Base-by-base conservation (phyloP, 2,797 vertebrate genomes). In the Pangasius krempfi region DNA sequence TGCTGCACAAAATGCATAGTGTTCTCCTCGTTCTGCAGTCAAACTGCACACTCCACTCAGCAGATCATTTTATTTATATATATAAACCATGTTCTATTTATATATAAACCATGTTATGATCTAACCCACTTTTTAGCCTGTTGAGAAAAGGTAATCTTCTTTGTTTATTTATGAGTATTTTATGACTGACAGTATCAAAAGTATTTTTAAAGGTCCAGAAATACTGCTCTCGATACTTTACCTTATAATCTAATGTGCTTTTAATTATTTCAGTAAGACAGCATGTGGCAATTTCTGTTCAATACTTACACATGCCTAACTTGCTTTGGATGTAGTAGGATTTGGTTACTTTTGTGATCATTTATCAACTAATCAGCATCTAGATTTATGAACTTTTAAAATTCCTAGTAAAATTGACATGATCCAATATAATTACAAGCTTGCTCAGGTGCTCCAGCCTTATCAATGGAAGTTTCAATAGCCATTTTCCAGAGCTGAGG, bases 171-270 rank as follows among this genome's bases (percentile, higher is more conserved):
- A 3, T 27, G 60, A 64, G 88, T 33, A 33, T 68, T 66, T 64
- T 64, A n/a, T 64, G 27, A 64, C 6, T 68, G 64, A 68, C n/a
- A 14, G 64, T 30, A 68, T 88, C 87, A 94, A 93, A 96, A 96
- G 94, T 92, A 93, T 90, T 93, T 92, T 68, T 68, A 3, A 30
- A 30, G 27, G 64, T 66, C 64, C 10, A 62, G 20, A 22, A 25
- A 62, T 14, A 66, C 25, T 66, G 10, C 64, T 64, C 8, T 25
- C 14, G 4, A 3, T 40, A n/a, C 62, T 66, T 66, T 30, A 30
- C n/a, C 12, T 68, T 68, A 30, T 5, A 68, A 33, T 30, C n/a
- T 68, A 33, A 33, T 33, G 8, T 6, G 30, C 4, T 70, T 70
- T 70, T 14, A 6, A 33, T 70, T 70, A 70, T 70, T 62, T 27